Evolutionary conservation across 2,888 invertebrate genomes (phyloP).

Genomic region (Philereme transversata): DNA sequence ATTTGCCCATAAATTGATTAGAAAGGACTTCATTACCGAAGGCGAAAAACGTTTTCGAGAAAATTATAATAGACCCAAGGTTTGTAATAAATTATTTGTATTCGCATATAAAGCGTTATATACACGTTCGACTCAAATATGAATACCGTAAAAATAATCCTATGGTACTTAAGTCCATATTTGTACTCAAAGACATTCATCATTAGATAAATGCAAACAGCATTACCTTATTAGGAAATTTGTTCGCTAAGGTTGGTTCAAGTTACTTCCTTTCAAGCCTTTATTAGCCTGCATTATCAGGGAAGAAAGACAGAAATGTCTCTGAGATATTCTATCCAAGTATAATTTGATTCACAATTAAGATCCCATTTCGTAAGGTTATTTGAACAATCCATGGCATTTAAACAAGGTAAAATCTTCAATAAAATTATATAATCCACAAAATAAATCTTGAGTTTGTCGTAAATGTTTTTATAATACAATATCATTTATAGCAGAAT

Average conservation of each 20-base stretch:
- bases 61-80: no score
- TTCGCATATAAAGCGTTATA: no score
- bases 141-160: no score
- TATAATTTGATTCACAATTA: slow-evolving; percentile 61
- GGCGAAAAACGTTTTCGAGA: not conserved
- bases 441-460: slow-evolving; percentile 31
- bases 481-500: no score
- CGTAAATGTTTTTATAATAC: not conserved
- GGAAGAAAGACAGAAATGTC: slow-evolving; percentile 32
- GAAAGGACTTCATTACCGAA: slow-evolving; percentile 10
- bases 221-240: slow-evolving; percentile 19
- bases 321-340: slow-evolving; percentile 36
- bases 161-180: slow-evolving; percentile 3
- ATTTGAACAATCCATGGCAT: slow-evolving; percentile 58
- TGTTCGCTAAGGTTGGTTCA: slow-evolving; percentile 30
- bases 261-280: slow-evolving; percentile 30
- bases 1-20: slow-evolving; percentile 16
- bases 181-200: slow-evolving; percentile 17
- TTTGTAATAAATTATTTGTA: no score
- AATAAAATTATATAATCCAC: slow-evolving; percentile 63
- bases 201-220: slow-evolving; percentile 24
- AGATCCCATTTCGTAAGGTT: slow-evolving; percentile 60
- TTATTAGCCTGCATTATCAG: slow-evolving; percentile 34
- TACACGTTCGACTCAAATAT: no score
- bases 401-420: slow-evolving; percentile 56